Percentiles rank a stretch among this genome's conserved stretches.
phyloP scores from a whole-genome alignment of 2,888 invertebrate species.

The Himalopsyche anomala region DNA sequence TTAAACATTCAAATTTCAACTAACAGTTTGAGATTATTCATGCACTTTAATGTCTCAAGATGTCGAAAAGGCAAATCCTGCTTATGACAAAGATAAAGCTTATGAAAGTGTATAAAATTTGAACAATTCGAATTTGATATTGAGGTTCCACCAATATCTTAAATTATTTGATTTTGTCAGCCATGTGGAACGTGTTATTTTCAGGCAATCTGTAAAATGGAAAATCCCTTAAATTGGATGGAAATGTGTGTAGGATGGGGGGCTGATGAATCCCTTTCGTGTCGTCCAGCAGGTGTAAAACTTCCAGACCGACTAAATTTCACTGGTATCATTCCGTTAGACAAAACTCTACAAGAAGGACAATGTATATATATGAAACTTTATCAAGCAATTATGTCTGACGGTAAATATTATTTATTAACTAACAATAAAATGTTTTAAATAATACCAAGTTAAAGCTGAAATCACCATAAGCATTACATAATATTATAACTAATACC shows the following conservation, averaged over 20 bases:
- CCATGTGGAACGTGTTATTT: constrained; percentile 52
- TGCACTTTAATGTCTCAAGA: no score
- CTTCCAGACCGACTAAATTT: constrained; percentile 72
- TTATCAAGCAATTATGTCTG: constrained; percentile 71
- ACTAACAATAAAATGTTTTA: not conserved
- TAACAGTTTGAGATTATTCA: no score
- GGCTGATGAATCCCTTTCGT: constrained; percentile 71
- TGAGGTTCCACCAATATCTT: not conserved
- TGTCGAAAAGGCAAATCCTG: no score
- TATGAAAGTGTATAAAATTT: no score
- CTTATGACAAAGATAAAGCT: no score
- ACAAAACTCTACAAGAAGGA: constrained; percentile 68
- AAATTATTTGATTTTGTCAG: no score
- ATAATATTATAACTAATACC: no score
- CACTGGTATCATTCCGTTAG: constrained; percentile 69
- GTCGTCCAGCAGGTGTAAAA: constrained; percentile 69
- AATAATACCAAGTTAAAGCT: no score
- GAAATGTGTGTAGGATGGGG: constrained; percentile 74
- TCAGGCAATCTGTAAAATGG: constrained; percentile 71
- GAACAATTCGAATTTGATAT: not conserved
- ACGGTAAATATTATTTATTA: constrained; percentile 67
- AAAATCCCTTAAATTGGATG: constrained; percentile 71
- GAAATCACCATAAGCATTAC: no score
- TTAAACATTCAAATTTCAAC: no score
- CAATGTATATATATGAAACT: constrained; percentile 72